phyloP scores from a whole-genome alignment of 2,888 invertebrate genomes.

The Microplitis manilae region DNA sequence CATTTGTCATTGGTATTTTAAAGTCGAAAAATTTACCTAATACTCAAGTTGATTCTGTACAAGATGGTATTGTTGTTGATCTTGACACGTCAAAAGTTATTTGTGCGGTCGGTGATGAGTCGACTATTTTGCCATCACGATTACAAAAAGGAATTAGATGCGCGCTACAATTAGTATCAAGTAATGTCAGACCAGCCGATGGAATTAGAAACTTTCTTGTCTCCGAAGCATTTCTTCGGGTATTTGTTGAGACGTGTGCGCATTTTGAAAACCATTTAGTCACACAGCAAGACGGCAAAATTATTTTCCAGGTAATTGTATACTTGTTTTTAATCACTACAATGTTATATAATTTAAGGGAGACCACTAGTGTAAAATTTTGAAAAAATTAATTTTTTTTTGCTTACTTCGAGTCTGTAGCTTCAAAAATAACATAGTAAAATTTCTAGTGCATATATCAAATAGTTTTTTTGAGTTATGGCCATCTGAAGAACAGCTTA shows the following conservation, averaged over 20 bases:
- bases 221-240: slow-evolving; percentile 84
- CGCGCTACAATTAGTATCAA: slow-evolving; percentile 73
- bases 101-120: slow-evolving; percentile 83
- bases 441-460: too few relatives aligned
- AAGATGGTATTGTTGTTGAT: slow-evolving; percentile 83
- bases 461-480: too few relatives aligned
- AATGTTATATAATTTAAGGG: background rate
- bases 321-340: too few relatives aligned
- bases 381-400: too few relatives aligned
- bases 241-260: slow-evolving; percentile 78
- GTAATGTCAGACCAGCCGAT: slow-evolving; percentile 71
- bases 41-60: slow-evolving; percentile 54
- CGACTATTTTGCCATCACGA: slow-evolving; percentile 81
- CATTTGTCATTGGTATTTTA: slow-evolving; percentile 83
- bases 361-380: too few relatives aligned
- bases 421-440: too few relatives aligned
- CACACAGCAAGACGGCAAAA: slow-evolving; percentile 68
- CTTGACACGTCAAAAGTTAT: slow-evolving; percentile 78
- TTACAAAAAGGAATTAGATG: slow-evolving; percentile 80
- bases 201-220: slow-evolving; percentile 81
- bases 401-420: too few relatives aligned
- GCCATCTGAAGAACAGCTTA: too few relatives aligned
- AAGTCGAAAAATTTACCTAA: slow-evolving; percentile 60
- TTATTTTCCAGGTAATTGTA: slow-evolving; percentile 69
- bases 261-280: slow-evolving; percentile 52